Conservation (phyloP, 1,140 invertebrate species). For the Sinella curviseta region DNA sequence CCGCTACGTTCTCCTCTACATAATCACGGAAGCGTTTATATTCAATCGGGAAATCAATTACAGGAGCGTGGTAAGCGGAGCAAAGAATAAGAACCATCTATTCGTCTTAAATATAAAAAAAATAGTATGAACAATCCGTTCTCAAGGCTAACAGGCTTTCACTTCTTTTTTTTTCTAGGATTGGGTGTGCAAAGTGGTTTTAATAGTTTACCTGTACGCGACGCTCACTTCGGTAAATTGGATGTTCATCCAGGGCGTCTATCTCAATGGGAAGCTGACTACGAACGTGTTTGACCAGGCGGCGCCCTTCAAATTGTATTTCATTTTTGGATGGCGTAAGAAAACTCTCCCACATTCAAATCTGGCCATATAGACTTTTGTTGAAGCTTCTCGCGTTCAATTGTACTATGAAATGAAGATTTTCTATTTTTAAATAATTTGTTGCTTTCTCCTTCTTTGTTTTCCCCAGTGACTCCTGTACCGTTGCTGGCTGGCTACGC, state of each 20-base stretch:
- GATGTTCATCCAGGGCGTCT: conserved; percentile 62
- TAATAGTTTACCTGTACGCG: conserved; percentile 57
- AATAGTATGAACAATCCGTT: too few species aligned
- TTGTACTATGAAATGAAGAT: too few species aligned
- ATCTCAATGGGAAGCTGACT: conserved; percentile 48
- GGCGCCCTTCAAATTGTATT: conserved; percentile 57
- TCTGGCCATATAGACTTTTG: too few species aligned
- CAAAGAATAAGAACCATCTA: neutral
- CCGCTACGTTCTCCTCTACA: neutral
- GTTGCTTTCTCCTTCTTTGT: neutral
- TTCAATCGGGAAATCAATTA: neutral
- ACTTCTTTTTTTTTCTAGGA: conserved; percentile 52
- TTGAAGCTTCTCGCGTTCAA: too few species aligned
- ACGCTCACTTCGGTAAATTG: conserved; percentile 60
- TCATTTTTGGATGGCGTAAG: conserved; percentile 61
- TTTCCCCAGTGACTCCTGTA: neutral
- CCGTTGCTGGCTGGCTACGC: conserved; percentile 55
- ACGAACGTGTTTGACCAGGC: conserved; percentile 59
- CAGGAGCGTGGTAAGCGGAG: neutral
- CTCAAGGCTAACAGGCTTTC: too few species aligned
- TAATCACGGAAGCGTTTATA: neutral
- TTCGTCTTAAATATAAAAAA: neutral
- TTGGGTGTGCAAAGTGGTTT: conserved; percentile 58
- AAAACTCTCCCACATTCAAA: too few species aligned
- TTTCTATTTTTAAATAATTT: too few species aligned